Evolutionary conservation across 1,140 invertebrate genomes (phyloP), one percentile per base, ranked within the genome.

Genomic region (Pissodes strobi): DNA sequence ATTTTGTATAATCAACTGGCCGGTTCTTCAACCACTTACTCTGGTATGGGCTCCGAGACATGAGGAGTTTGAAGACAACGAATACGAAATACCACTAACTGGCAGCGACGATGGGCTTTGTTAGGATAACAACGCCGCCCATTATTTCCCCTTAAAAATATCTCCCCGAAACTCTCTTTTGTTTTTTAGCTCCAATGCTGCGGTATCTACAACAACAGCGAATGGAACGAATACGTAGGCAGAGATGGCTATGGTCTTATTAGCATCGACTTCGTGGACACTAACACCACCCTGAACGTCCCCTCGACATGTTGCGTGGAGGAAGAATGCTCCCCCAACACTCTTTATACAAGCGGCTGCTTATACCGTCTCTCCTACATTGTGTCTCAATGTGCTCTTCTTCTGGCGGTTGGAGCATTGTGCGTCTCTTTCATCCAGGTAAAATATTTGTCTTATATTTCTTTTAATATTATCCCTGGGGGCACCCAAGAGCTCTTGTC

Each of bases 351-450:
- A 15, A 79, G 81, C 39, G 90, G 90, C 2, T 93, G 91, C 70
- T 83, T 88, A 25, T 79, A 80, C 19, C 80, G 84, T 55, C 82
- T 93, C 41, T 80, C 83, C 37, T 81, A 84, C 43, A 80, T 91
- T 63, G 80, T 93, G n/a, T 83, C 85, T 48, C 85, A 88, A 67
- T 90, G 90, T 72, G 87, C 88, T 21, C 81, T 90, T 22, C 81
- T 91, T 39, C 80, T 93, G 43, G 90, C 87, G n/a, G 90, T 88
- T 17, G 89, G 90, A 8, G 90, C 90, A 19, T 82, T 92, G 65
- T 90, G 89, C 10, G 89, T 94, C 66, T 88, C 90, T 27, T 86
- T 92, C 71, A 87, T 93, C 71, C 89, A 90, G 82, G 88, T 89
- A 76, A 56, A 25, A 49, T 55, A 46, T 17, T 39, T n/a, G n/a